These are phyloP conservation scores for Beris chalybata DNA, from an alignment of 2,888 invertebrate genomes.

Conservation along the genomic window DNA sequence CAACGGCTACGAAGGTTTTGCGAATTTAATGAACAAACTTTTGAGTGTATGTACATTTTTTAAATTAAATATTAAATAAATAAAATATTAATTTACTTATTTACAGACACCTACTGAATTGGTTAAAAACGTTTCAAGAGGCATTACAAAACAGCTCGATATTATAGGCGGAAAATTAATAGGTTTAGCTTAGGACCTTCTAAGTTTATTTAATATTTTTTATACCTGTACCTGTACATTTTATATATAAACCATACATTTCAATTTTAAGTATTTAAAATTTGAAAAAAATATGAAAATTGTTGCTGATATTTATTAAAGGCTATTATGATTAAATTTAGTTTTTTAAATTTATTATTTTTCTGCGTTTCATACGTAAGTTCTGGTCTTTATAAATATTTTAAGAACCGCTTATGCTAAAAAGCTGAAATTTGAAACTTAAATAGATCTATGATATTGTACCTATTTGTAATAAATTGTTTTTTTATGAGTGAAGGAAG, in stretches of 20 bases:
- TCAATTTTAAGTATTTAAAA: too few species aligned
- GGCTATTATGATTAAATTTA: too few species aligned
- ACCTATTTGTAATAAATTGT: too few species aligned
- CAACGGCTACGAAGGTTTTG: constrained; percentile 68
- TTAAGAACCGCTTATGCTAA: too few species aligned
- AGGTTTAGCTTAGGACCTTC: constrained; percentile 44
- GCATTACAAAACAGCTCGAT: constrained; percentile 52
- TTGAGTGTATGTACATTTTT: constrained; percentile 62
- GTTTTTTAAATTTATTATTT: too few species aligned
- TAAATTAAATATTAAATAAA: background rate
- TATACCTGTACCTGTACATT: background rate
- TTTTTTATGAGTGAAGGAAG: too few species aligned
- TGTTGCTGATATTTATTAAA: too few species aligned
- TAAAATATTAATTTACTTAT: constrained; percentile 1
- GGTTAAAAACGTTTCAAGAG: constrained; percentile 50
- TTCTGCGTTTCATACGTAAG: too few species aligned
- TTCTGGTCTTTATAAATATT: too few species aligned
- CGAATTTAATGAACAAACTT: constrained; percentile 65
- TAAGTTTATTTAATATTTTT: constrained; percentile 3
- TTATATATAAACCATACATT: background rate
- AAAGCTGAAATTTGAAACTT: too few species aligned
- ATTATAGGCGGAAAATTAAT: constrained; percentile 52
- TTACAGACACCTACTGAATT: constrained; percentile 52
- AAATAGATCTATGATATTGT: too few species aligned
- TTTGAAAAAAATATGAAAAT: too few species aligned